These are phyloP conservation scores for Ammodytes marinus DNA, from an alignment of 2,113 vertebrate species.

Conservation along the genomic window DNA sequence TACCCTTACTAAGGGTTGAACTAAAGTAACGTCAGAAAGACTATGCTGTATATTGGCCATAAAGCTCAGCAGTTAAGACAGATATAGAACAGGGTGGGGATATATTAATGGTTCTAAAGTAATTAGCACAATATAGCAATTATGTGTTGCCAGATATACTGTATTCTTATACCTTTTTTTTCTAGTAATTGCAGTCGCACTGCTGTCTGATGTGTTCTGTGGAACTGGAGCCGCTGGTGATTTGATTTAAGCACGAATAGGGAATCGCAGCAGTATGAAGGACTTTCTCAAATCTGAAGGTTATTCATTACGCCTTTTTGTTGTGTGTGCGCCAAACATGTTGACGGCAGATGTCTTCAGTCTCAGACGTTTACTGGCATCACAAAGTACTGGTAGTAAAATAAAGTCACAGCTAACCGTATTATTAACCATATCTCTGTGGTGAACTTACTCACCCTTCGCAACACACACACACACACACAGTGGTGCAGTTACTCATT, in stretches of 20 bases:
- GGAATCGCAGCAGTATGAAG: slow-evolving; percentile 7
- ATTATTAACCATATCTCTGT: slow-evolving; percentile 52
- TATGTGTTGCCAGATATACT: not conserved
- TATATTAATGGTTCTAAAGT: slow-evolving; percentile 6
- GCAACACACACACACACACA: slow-evolving; percentile 45
- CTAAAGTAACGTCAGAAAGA: not conserved
- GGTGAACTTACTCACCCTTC: slow-evolving; percentile 59
- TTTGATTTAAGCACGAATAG: slow-evolving; percentile 23
- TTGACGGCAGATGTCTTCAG: slow-evolving; percentile 74
- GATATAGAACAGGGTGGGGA: not conserved
- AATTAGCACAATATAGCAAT: slow-evolving; percentile 32
- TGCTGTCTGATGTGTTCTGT: slow-evolving; percentile 26
- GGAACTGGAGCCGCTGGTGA: slow-evolving; percentile 7
- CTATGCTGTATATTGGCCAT: not conserved
- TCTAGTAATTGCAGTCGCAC: slow-evolving; percentile 4
- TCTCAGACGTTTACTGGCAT: slow-evolving; percentile 66
- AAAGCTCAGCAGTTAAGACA: not conserved
- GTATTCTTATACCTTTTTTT: slow-evolving; percentile 11
- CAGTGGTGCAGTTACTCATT: slow-evolving; percentile 54
- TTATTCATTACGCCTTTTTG: slow-evolving; percentile 35
- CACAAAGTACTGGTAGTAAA: slow-evolving; percentile 56
- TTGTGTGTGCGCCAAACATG: slow-evolving; percentile 44
- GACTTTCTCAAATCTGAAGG: slow-evolving; percentile 31
- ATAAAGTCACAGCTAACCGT: slow-evolving; percentile 53
- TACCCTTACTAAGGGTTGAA: not conserved